Conservation (phyloP, 2,888 invertebrate species). For the Nyleta sp. region DNA sequence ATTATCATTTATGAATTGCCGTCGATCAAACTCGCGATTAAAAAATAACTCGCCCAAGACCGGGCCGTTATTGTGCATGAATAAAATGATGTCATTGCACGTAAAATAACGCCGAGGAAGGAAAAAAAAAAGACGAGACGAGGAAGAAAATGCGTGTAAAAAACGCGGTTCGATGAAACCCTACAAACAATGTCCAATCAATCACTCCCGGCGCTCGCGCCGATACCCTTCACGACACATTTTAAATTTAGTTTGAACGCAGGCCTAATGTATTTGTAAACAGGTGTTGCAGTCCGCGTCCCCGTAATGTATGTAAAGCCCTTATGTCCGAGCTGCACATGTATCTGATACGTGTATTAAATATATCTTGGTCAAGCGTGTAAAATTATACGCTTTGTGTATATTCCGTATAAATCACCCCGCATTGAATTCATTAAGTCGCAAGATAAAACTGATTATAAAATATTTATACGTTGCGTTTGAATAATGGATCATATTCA, state of each 20-base stretch:
- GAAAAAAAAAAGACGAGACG: background rate
- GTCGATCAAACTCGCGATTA: conserved; percentile 21
- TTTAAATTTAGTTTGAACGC: conserved; percentile 27
- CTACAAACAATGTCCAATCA: conserved; percentile 37
- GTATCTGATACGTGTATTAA: conserved; percentile 51
- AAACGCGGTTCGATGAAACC: background rate
- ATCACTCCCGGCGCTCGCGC: conserved; percentile 17
- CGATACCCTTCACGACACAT: conserved; percentile 23
- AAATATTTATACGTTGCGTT: conserved; percentile 40
- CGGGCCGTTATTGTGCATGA: background rate
- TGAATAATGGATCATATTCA: conserved; percentile 43
- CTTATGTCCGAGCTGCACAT: conserved; percentile 37
- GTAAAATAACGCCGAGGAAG: background rate
- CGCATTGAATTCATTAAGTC: conserved; percentile 44
- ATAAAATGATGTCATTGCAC: conserved; percentile 16
- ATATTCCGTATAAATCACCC: conserved; percentile 42
- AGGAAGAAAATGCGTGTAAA: too few relatives aligned
- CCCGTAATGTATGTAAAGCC: conserved; percentile 51
- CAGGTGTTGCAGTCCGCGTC: conserved; percentile 40
- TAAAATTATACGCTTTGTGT: conserved; percentile 59
- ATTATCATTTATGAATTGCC: conserved; percentile 18
- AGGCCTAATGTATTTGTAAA: conserved; percentile 45
- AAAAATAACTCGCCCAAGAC: background rate
- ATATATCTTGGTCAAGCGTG: conserved; percentile 56
- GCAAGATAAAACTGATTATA: conserved; percentile 49